These are phyloP conservation scores for Alethe diademata DNA, from an alignment of 2,113 vertebrate genomes.

Conservation along the genomic window DNA sequence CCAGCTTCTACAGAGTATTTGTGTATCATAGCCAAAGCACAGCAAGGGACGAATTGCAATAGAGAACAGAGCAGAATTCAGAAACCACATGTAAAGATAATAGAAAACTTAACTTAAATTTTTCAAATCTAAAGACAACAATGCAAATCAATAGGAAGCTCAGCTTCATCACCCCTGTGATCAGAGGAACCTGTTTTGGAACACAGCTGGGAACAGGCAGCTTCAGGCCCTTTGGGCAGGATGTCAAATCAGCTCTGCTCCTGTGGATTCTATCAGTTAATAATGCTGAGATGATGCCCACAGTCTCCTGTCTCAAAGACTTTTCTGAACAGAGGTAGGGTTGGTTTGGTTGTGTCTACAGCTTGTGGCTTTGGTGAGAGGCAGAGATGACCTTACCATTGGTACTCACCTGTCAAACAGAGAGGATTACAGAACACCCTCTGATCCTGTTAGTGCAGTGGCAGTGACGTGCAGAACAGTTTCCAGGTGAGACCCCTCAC, in stretches of 20 bases:
- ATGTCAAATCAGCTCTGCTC: background rate
- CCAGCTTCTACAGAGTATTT: background rate
- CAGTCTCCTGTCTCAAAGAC: accelerated
- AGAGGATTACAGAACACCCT: background rate
- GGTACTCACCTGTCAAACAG: background rate
- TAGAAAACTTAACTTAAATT: background rate
- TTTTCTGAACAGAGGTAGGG: background rate
- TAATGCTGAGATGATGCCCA: accelerated
- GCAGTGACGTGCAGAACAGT: background rate
- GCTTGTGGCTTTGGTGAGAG: background rate
- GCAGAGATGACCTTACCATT: background rate
- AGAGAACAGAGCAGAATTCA: background rate
- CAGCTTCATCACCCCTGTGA: background rate
- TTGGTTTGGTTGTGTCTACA: background rate
- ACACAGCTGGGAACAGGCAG: background rate
- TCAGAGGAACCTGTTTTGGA: background rate
- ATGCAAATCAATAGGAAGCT: background rate
- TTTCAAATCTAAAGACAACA: background rate
- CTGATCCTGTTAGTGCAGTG: accelerated
- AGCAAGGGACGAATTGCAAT: background rate
- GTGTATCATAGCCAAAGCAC: background rate
- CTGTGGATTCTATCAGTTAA: background rate
- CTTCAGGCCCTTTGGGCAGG: background rate
- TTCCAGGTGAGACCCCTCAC: background rate
- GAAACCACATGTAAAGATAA: background rate